Conservation (phyloP, 2,888 invertebrate species). For the Baccha elongata region DNA sequence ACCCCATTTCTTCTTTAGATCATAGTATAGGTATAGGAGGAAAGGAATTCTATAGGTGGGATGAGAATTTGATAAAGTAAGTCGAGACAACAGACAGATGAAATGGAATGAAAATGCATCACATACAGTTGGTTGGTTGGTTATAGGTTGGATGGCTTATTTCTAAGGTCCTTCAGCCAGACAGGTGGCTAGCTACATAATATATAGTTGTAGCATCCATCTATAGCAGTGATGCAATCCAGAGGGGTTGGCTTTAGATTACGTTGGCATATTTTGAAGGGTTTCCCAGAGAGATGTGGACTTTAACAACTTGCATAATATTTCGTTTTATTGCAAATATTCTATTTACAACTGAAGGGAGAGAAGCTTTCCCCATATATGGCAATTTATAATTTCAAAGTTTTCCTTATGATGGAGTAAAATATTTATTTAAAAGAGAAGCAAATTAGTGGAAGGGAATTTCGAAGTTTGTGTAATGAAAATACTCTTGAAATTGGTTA, state of each 20-base stretch:
- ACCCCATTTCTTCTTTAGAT: not conserved
- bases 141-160: not conserved
- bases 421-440: conserved; percentile 15
- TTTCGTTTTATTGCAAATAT: conserved; percentile 18
- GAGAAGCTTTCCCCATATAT: not conserved
- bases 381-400: conserved; percentile 9
- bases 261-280: conserved; percentile 18
- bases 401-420: conserved; percentile 9
- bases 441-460: not conserved
- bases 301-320: conserved; percentile 2
- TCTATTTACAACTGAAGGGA: too few relatives aligned
- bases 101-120: conserved; percentile 59
- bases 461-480: not conserved
- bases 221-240: conserved; percentile 30
- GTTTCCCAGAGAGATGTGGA: conserved; percentile 2
- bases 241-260: conserved; percentile 12
- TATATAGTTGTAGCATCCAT: not conserved
- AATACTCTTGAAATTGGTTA: not conserved
- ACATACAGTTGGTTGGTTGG: conserved; percentile 16
- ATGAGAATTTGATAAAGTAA: conserved; percentile 22
- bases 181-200: conserved; percentile 11
- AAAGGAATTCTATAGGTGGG: not conserved
- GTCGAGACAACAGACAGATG: conserved; percentile 47
- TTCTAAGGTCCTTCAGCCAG: not conserved
- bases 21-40: not conserved